Conservation (phyloP, 2,888 invertebrate genomes). For the Leptogaster cylindrica region DNA sequence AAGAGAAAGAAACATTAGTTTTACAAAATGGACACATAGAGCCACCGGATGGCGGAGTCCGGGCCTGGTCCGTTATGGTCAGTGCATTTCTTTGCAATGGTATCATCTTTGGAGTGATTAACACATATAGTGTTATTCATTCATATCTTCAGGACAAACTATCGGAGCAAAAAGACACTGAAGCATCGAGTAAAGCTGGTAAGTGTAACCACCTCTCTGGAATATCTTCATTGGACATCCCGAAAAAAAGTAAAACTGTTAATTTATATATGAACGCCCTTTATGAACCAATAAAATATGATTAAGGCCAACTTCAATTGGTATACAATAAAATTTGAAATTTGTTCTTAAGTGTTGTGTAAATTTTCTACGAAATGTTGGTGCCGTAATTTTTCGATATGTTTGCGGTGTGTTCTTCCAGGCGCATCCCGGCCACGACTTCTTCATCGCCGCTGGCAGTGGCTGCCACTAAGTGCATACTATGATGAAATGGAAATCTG, state of each 20-base stretch:
- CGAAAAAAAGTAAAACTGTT: no score
- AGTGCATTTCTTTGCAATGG: conserved; percentile 90
- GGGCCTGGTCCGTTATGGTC: conserved; percentile 82
- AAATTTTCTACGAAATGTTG: conserved; percentile 13
- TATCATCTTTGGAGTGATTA: conserved; percentile 88
- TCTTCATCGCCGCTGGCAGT: background rate
- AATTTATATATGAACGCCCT: no score
- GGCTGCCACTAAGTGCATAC: no score
- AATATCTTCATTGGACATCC: background rate
- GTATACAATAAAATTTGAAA: conserved; percentile 34
- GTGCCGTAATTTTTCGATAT: conserved; percentile 1
- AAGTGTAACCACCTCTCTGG: conserved; percentile 59
- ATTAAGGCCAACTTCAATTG: conserved; percentile 29
- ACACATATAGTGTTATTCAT: conserved; percentile 84
- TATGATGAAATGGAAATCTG: no score
- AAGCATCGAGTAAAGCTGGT: conserved; percentile 85
- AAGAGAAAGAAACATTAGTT: no score
- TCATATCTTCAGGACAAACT: conserved; percentile 71
- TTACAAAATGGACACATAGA: no score
- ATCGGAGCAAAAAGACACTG: conserved; percentile 68
- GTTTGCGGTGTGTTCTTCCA: background rate
- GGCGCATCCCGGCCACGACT: background rate
- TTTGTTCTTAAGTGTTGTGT: conserved; percentile 15
- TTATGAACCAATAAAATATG: conserved; percentile 28
- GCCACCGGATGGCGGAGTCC: conserved; percentile 77